Conservation (phyloP, 2,888 invertebrate genomes). For the Pterostichus madidus region DNA sequence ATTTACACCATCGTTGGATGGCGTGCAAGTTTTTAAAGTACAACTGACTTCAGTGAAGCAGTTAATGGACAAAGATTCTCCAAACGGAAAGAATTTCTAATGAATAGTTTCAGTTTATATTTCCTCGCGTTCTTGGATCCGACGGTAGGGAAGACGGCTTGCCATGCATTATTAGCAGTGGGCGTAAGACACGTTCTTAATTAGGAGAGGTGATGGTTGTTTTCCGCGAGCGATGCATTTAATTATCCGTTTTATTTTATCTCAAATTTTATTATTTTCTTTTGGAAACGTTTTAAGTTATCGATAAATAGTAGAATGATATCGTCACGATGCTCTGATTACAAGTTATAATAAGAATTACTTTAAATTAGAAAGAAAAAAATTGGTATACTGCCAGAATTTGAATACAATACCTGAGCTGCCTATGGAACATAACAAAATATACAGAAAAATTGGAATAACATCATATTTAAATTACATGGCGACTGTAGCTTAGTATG, state of each 20-base stretch:
- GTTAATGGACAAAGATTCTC: conserved; percentile 61
- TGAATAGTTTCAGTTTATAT: conserved; percentile 65
- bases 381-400: too few relatives aligned
- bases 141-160: neutral
- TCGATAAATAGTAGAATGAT: too few relatives aligned
- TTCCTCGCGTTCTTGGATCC: conserved; percentile 31
- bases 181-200: conserved; percentile 50
- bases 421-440: too few relatives aligned
- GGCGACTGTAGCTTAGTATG: too few relatives aligned
- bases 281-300: neutral
- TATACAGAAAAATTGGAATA: too few relatives aligned
- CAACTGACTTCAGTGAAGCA: conserved; percentile 36
- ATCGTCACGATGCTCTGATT: too few relatives aligned
- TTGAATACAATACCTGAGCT: too few relatives aligned
- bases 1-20: neutral
- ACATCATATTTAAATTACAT: too few relatives aligned
- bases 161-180: conserved; percentile 32
- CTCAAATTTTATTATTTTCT: neutral
- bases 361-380: too few relatives aligned
- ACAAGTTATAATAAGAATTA: too few relatives aligned
- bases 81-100: conserved; percentile 61
- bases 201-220: conserved; percentile 17
- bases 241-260: conserved; percentile 41
- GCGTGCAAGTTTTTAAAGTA: conserved; percentile 44
- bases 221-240: conserved; percentile 2